Base-by-base conservation (phyloP, 2,888 invertebrate species). In the Onchidella celtica region DNA sequence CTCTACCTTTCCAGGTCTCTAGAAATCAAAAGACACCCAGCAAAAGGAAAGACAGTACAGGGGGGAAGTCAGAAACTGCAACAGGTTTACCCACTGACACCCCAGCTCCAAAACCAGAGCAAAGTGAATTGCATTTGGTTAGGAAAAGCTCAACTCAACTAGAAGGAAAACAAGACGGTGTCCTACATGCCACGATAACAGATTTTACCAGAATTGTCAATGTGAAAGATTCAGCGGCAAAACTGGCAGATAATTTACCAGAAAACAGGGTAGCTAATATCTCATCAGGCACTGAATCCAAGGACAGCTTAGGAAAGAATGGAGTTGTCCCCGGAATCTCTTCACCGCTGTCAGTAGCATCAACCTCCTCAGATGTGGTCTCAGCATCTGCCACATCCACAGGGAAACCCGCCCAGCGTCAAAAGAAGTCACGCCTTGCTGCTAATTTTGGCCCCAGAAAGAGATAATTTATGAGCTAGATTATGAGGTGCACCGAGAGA, bases 21-120 rank as follows among this genome's bases (percentile, higher is more conserved):
- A 77, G 77, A 77, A 77, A 77, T 68, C 77, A 77, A 47, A 77
- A 66, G 32, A 32, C 27, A n/a, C 68, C 77, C 38, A 77, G n/a
- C 36, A 59, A 24, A n/a, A 77, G 69, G 24, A 66, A 68, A 77
- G 77, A 77, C 32, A 77, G 77, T 57, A 57, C 68, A 38, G 27
- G 63, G 14, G 76, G 66, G 27, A 61, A 14, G 21, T 69, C 69
- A 38, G 72, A 72, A n/a, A 57, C 55, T 1, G 38, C 36, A 1
- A 9, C 38, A 38, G 40, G 38, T 40, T 68, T 32, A 24, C 9
- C 38, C n/a, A 17, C 47, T 47, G 74, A 74, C 38, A 74, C 14
- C 6, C 59, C 34, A 27, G 34, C 4, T 11, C 72, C 55, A 6
- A 29, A 55, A 3, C n/a, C 55, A 21, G 72, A 72, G 29, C 55